phyloP scores from a whole-genome alignment of 2,797 vertebrate genomes.

The Philypnodon macrostomus region DNA sequence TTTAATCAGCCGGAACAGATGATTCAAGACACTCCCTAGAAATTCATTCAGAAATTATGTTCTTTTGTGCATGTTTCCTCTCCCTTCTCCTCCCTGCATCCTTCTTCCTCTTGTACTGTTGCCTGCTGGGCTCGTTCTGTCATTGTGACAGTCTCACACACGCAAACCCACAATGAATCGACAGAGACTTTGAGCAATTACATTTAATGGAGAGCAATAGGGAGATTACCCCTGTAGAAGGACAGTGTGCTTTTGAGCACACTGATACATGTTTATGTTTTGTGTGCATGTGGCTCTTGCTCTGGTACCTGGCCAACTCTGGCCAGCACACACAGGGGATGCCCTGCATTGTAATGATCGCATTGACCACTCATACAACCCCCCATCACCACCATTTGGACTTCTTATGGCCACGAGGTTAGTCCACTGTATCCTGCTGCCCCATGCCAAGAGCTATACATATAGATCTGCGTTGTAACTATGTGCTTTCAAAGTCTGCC shows the following conservation, averaged over 20 bases:
- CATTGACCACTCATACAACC: slow-evolving; percentile 45
- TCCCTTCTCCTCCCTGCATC: neutral
- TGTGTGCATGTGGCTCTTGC: slow-evolving; percentile 23
- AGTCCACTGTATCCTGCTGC: slow-evolving; percentile 18
- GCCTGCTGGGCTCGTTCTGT: slow-evolving; percentile 1
- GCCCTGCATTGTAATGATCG: slow-evolving; percentile 62
- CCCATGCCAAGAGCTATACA: slow-evolving; percentile 29
- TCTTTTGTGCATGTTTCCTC: slow-evolving; percentile 6
- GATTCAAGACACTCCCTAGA: neutral
- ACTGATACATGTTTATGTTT: slow-evolving; percentile 14
- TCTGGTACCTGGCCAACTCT: slow-evolving; percentile 42
- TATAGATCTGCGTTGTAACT: slow-evolving; percentile 72
- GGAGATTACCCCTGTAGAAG: slow-evolving; percentile 33
- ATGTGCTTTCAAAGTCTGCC: slow-evolving; percentile 76
- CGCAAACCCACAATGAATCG: slow-evolving; percentile 20
- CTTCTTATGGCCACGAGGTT: neutral
- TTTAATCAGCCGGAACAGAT: neutral
- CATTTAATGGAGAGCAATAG: slow-evolving; percentile 41
- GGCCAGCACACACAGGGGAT: slow-evolving; percentile 57
- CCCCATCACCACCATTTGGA: neutral
- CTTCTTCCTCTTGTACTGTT: slow-evolving; percentile 1
- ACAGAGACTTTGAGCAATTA: slow-evolving; percentile 40
- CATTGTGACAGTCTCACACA: slow-evolving; percentile 14
- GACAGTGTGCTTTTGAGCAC: slow-evolving; percentile 34
- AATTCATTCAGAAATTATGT: slow-evolving; percentile 30